A percentile compares a stretch with the other conserved stretches of the same genome.
These are phyloP conservation scores for Dendroctonus ponderosae DNA, from an alignment of 1,140 invertebrate species.

Conservation along the genomic window DNA sequence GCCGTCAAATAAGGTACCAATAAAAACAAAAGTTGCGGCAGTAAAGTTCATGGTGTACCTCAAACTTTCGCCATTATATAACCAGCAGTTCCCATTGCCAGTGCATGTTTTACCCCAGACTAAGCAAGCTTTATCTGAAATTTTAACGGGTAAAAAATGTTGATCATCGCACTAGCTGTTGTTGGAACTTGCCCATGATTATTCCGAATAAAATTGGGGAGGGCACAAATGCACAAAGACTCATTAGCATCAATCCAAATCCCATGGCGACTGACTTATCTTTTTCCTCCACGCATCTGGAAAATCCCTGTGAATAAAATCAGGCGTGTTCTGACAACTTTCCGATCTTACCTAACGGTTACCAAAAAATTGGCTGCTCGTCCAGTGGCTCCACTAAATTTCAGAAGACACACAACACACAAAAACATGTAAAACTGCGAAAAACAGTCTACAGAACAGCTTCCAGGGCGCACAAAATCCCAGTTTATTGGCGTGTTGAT, in stretches of 20 bases:
- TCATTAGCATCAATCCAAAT: constrained; percentile 64
- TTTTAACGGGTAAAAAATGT: not conserved
- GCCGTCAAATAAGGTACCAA: constrained; percentile 64
- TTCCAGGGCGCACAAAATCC: constrained; percentile 60
- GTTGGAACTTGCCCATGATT: constrained; percentile 59
- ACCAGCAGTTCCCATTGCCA: constrained; percentile 71
- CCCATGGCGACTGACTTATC: constrained; percentile 72
- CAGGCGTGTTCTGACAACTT: not conserved
- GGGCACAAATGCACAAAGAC: constrained; percentile 68
- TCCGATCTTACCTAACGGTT: constrained; percentile 56
- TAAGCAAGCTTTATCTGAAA: constrained; percentile 63
- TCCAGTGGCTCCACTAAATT: constrained; percentile 66
- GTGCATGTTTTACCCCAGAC: constrained; percentile 74
- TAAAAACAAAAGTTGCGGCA: constrained; percentile 62
- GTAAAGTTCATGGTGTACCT: constrained; percentile 68
- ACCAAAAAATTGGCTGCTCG: constrained; percentile 69
- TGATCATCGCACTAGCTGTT: not conserved
- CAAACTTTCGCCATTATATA: constrained; percentile 65
- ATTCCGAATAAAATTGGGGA: constrained; percentile 72
- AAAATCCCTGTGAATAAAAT: constrained; percentile 8
- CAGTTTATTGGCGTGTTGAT: not conserved
- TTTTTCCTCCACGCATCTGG: constrained; percentile 67
- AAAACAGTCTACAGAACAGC: constrained; percentile 66
- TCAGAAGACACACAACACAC: constrained; percentile 65
- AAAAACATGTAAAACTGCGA: constrained; percentile 65